phyloP scores from a whole-genome alignment of 2,113 vertebrate genomes.

The Pseudopodoces humilis region DNA sequence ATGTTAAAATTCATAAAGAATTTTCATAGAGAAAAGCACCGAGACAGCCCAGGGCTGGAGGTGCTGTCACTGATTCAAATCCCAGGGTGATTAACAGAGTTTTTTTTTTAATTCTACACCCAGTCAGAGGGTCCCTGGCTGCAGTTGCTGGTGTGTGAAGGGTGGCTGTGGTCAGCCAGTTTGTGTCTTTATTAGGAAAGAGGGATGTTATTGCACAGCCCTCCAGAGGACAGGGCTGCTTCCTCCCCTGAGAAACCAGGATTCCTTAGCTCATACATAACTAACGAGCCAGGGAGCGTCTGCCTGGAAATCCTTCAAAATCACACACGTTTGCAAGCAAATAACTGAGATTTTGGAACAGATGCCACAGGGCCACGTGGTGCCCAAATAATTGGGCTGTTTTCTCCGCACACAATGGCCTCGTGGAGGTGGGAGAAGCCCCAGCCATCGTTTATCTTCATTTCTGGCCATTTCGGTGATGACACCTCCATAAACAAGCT shows the following conservation, averaged over 20 bases:
- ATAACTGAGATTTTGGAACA: background rate
- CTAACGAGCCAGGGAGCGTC: background rate
- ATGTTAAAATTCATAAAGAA: background rate
- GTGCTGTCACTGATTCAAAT: background rate
- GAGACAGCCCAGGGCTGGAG: background rate
- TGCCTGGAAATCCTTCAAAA: background rate
- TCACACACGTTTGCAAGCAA: background rate
- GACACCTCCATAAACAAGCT: background rate
- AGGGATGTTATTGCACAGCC: background rate
- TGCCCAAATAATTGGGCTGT: background rate
- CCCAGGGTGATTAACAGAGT: background rate
- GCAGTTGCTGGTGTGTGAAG: background rate
- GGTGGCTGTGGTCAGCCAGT: background rate
- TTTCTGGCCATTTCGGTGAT: background rate
- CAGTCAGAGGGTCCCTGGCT: background rate
- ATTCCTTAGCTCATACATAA: slow-evolving; percentile 27
- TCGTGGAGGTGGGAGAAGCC: background rate
- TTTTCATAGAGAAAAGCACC: background rate
- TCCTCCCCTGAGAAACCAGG: background rate
- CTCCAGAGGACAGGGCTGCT: slow-evolving; percentile 5
- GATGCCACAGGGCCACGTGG: accelerated
- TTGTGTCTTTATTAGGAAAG: background rate
- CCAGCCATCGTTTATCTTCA: background rate
- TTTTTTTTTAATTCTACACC: background rate
- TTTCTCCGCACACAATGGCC: background rate